Evolutionary conservation across 2,113 vertebrate genomes (phyloP), one percentile per base, ranked within the genome.

Genomic region (Crotalus horridus): DNA sequence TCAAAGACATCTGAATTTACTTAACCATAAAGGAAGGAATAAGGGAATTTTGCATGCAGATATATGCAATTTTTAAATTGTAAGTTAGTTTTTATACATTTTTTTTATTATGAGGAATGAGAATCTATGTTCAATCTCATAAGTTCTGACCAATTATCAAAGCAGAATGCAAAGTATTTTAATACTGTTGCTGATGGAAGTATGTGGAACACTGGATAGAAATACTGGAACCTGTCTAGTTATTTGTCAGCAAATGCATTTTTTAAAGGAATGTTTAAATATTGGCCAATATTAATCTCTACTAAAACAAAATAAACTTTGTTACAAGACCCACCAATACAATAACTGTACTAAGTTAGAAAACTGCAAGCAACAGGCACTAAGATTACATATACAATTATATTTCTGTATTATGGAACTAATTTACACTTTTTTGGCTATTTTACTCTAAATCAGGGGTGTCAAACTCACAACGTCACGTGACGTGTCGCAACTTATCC

Each of bases 1-100:
- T 24, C 39, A 89, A 89, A 61, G n/a, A 94, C 7, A 21, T 81
- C 74, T 81, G 94, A 92, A 46, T 94, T 94, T 93, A 90, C 43
- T 17, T 89, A n/a, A 88, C 59, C 87, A 87, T 88, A 48, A 51
- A 8, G 89, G 88, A 95, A 90, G 9, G 17, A 54, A 95, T 46
- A 81, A 43, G 17, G 15, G 17, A 33, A 81, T 20, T 43, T 21
- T 43, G 74, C 74, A 81, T 21, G 20, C 2, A 81, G 21, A 3
- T 43, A 39, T 81, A 43, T 39, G 17, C 46, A 1, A 81, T 81
- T 81, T 81, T 81, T 9, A 81, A 81, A 81, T 43, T 81, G 17
- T 81, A 43, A 21, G 33, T 43, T 81, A 81, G 20, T 81, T n/a
- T 90, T 46, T 89, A 91, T 17, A 92, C 53, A 0, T 53, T 48